Evolutionary conservation across 2,888 invertebrate genomes (phyloP), one percentile per base, ranked within the genome.

Genomic region (Odontocolon sp.): DNA sequence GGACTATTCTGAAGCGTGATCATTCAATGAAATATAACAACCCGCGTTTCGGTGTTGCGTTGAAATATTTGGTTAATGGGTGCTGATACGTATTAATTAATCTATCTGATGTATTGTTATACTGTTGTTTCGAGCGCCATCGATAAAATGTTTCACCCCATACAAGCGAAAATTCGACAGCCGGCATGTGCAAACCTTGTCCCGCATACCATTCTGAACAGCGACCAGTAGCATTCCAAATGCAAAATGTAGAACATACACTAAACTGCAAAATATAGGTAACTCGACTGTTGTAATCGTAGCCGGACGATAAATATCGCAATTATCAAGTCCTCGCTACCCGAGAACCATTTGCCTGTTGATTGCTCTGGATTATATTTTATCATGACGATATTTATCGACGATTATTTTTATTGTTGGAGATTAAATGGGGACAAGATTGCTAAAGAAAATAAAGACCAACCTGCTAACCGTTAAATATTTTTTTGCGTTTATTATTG

Each of bases 61-160:
- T 36, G 45, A 47, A 63, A 63, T 63, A 42, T 31, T 40, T 21
- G 54, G 45, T 63, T 33, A 63, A 70, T 70, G 26, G 50, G n/a
- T 56, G 8, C 52, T 6, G 45, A 23, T 45, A 56, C 38, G 47
- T 56, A 63, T 28, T 64, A 47, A 71, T 71, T 71, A 64, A 63
- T 71, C 45, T 71, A 23, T 47, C 45, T 33, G 70, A 63, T 54
- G 56, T 45, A 71, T 71, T 56, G 33, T 54, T 63, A 36, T n/a
- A n/a, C 40, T 26, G 11, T 18, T 54, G 26, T 28, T 54, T 63
- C 54, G 45, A 18, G 54, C n/a, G 23, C 23, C 45, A 56, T 71
- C 54, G 71, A 64, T 71, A 54, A 71, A 54, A 9, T 33, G 11
- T 31, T 18, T 18, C 26, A 21, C 18, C 28, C 11, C 38, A 9